These are phyloP conservation scores for Indicator indicator DNA, from an alignment of 2,113 vertebrate genomes.

Conservation along the genomic window DNA sequence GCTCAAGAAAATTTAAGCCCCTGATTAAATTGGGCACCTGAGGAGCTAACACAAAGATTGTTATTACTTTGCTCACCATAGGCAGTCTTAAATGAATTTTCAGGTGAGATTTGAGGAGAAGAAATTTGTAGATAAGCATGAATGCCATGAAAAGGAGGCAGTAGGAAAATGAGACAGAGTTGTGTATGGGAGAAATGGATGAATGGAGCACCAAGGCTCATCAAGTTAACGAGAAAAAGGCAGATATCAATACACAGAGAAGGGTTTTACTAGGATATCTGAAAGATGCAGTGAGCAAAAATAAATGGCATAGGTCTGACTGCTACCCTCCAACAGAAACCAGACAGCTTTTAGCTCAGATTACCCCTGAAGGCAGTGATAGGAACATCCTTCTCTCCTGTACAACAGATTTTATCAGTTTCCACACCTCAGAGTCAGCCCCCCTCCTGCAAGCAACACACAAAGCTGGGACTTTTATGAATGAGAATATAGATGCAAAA, in stretches of 20 bases:
- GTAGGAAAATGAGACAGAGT: neutral
- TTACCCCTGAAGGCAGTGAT: neutral
- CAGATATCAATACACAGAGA: constrained; percentile 6
- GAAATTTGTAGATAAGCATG: neutral
- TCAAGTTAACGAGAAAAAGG: constrained; percentile 18
- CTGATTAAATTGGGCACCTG: neutral
- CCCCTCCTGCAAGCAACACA: neutral
- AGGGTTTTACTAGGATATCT: neutral
- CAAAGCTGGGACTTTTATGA: constrained; percentile 10
- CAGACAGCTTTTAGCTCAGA: constrained; percentile 2
- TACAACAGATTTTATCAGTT: constrained; percentile 11
- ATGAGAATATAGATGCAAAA: neutral
- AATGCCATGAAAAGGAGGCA: neutral
- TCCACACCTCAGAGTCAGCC: neutral
- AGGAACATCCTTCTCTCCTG: neutral
- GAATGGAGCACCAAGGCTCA: neutral
- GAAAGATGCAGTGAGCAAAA: neutral
- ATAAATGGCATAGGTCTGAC: neutral
- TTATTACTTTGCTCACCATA: neutral
- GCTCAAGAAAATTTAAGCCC: neutral
- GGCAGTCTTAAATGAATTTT: neutral
- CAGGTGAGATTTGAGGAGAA: neutral
- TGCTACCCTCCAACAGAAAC: neutral
- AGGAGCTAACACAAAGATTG: neutral
- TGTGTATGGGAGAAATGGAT: neutral